Percentiles rank a stretch among this genome's conserved stretches.
phyloP scores from a whole-genome alignment of 2,113 vertebrate genomes.

The Takifugu bimaculatus region DNA sequence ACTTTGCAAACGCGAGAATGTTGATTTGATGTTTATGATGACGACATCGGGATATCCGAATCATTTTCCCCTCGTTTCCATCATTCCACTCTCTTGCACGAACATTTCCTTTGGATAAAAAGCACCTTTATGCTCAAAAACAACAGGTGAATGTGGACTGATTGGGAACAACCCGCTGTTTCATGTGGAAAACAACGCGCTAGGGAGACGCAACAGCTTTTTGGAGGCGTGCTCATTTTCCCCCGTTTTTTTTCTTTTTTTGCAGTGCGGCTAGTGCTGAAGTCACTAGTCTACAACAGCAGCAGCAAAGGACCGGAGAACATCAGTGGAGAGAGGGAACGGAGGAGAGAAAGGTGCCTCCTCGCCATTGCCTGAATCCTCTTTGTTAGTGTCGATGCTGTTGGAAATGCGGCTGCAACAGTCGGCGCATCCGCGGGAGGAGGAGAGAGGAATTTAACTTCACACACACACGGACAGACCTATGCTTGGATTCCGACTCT shows the following conservation, averaged over 20 bases:
- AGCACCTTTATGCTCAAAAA: background rate
- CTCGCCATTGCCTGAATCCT: conserved; percentile 54
- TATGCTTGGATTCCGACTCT: conserved; percentile 89
- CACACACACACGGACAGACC: conserved; percentile 9
- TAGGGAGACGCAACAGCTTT: conserved; percentile 20
- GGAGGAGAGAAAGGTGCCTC: conserved; percentile 50
- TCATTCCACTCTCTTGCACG: conserved; percentile 11
- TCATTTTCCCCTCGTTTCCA: background rate
- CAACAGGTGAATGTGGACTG: background rate
- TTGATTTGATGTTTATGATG: background rate
- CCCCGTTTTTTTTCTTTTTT: conserved; percentile 4
- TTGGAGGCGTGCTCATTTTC: conserved; percentile 25
- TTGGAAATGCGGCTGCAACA: conserved; percentile 34
- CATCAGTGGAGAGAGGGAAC: conserved; percentile 47
- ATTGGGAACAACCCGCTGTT: background rate
- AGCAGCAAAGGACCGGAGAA: conserved; percentile 65
- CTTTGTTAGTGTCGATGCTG: conserved; percentile 47
- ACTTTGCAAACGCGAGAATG: background rate
- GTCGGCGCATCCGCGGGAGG: conserved; percentile 15
- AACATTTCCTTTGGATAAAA: too few species aligned
- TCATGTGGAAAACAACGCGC: background rate
- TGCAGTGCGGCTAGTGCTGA: conserved; percentile 46
- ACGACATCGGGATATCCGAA: background rate
- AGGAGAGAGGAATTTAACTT: conserved; percentile 50
- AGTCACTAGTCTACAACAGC: conserved; percentile 57